These are phyloP conservation scores for Cosmorhoe ocellata DNA, from an alignment of 2,888 invertebrate species.

Conservation along the genomic window DNA sequence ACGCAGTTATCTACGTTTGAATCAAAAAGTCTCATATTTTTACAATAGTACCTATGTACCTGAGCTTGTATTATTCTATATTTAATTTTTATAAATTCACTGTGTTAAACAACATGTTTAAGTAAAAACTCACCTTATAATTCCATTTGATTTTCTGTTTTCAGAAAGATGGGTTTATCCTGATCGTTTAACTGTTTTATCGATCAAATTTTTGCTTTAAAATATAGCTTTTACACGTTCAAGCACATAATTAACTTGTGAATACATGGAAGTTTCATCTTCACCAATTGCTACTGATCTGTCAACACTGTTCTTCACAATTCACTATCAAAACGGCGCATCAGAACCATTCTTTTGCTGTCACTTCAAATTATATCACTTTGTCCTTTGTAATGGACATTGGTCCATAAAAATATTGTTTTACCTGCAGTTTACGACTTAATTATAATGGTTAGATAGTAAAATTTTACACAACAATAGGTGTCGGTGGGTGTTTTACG, in stretches of 20 bases:
- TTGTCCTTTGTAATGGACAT: conserved; percentile 4
- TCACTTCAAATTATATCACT: conserved; percentile 3
- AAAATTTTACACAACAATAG: conserved; percentile 47
- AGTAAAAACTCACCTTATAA: conserved; percentile 13
- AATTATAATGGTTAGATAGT: conserved; percentile 32
- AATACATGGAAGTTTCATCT: conserved; percentile 41
- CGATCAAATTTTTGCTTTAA: background rate
- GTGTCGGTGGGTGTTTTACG: conserved; percentile 42
- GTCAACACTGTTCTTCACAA: conserved; percentile 44
- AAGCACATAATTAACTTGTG: background rate
- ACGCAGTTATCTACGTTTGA: no score
- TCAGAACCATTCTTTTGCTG: background rate
- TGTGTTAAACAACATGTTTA: no score
- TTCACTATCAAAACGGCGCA: conserved; percentile 12
- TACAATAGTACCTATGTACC: no score
- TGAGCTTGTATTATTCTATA: no score
- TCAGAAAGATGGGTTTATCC: background rate
- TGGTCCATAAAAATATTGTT: conserved; percentile 5
- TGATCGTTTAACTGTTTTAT: background rate
- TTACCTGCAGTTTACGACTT: conserved; percentile 15
- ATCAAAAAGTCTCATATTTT: no score
- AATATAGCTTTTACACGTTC: background rate
- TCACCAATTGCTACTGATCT: conserved; percentile 46
- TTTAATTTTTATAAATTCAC: no score
- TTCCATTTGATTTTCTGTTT: background rate